phyloP scores from a whole-genome alignment of 1,140 invertebrate species.

The Drosophila setifemur region DNA sequence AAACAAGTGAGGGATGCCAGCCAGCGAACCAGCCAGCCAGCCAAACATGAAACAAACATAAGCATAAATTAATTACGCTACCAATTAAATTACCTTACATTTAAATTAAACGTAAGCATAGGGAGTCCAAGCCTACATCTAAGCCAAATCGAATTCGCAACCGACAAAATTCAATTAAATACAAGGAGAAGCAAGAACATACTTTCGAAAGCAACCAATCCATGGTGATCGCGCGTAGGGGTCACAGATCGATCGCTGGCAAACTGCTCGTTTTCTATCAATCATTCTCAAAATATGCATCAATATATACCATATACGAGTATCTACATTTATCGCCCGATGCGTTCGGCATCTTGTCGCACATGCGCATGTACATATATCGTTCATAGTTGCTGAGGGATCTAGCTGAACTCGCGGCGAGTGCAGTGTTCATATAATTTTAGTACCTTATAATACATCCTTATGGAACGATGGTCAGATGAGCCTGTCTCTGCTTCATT shows the following conservation, averaged over 20 bases:
- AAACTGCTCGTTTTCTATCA: neutral
- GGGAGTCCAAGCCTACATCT: slow-evolving; percentile 73
- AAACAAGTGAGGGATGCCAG: slow-evolving; percentile 60
- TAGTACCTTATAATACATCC: slow-evolving; percentile 4
- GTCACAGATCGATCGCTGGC: slow-evolving; percentile 20
- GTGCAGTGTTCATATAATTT: neutral
- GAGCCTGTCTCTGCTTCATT: neutral
- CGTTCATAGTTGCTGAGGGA: slow-evolving; percentile 3
- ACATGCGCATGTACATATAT: slow-evolving; percentile 30
- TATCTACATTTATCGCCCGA: neutral
- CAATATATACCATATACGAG: slow-evolving; percentile 1
- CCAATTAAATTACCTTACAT: slow-evolving; percentile 60
- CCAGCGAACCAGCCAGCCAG: slow-evolving; percentile 56
- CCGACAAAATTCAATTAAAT: slow-evolving; percentile 26
- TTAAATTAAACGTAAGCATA: slow-evolving; percentile 73
- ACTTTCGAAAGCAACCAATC: slow-evolving; percentile 58
- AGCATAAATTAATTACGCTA: slow-evolving; percentile 76
- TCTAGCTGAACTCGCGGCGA: neutral
- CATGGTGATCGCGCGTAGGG: slow-evolving; percentile 38
- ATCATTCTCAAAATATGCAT: neutral
- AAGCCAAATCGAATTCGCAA: slow-evolving; percentile 63
- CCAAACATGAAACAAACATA: slow-evolving; percentile 68
- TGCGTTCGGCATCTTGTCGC: neutral
- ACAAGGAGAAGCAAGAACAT: slow-evolving; percentile 38
- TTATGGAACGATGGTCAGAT: neutral